Conservation (phyloP, 2,888 invertebrate species). For the Trissolcus japonicus region DNA sequence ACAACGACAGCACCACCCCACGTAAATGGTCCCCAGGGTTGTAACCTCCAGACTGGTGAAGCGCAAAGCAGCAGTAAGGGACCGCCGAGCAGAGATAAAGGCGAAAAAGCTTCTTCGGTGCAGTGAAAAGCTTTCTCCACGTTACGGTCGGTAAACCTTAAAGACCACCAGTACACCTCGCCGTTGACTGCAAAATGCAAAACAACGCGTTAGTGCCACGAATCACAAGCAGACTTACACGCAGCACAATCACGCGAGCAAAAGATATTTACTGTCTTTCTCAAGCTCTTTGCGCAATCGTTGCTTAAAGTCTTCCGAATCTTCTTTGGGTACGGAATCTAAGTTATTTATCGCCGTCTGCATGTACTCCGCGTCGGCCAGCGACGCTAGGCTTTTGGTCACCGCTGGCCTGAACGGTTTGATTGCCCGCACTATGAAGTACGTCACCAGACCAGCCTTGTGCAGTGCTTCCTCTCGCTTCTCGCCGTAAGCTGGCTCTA, state of each 20-base stretch:
- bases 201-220: not conserved
- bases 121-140: constrained; percentile 83
- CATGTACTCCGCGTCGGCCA: constrained; percentile 67
- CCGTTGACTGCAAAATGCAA: constrained; percentile 66
- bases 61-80: constrained; percentile 80
- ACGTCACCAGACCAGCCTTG: constrained; percentile 92
- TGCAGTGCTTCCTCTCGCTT: constrained; percentile 93
- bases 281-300: constrained; percentile 89
- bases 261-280: constrained; percentile 80
- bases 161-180: constrained; percentile 80
- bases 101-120: constrained; percentile 82
- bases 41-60: constrained; percentile 72
- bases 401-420: constrained; percentile 80
- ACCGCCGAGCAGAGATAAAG: constrained; percentile 81
- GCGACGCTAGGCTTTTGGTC: constrained; percentile 70
- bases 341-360: constrained; percentile 63
- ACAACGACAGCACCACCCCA: constrained; percentile 73
- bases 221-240: not conserved
- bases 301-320: constrained; percentile 88
- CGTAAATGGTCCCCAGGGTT: constrained; percentile 73
- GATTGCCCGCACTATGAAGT: constrained; percentile 90
- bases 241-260: not conserved
- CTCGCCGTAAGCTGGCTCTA: constrained; percentile 93
- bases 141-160: constrained; percentile 82
- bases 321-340: constrained; percentile 72